Percentiles rank a stretch among this genome's conserved stretches.
Conservation (phyloP, 2,797 vertebrate genomes). For the Luscinia megarhynchos region DNA sequence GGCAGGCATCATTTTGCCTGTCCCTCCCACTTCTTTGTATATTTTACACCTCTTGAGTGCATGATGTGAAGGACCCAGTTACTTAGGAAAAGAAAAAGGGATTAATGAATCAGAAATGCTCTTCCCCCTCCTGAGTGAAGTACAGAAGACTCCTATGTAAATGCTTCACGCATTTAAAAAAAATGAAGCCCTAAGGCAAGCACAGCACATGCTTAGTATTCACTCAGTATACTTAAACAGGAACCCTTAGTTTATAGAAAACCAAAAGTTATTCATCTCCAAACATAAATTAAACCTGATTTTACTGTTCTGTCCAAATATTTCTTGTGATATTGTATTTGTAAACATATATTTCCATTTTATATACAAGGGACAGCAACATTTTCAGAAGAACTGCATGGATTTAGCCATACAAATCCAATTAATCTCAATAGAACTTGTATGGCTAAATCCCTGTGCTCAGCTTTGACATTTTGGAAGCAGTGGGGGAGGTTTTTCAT, state of each 20-base stretch:
- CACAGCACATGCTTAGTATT: constrained; percentile 65
- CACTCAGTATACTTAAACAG: constrained; percentile 54
- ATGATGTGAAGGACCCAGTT: constrained; percentile 51
- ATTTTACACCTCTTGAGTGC: constrained; percentile 50
- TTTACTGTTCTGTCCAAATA: constrained; percentile 13
- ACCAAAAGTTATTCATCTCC: constrained; percentile 27
- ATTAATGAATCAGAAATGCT: constrained; percentile 70
- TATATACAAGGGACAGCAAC: not conserved
- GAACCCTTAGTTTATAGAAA: constrained; percentile 51
- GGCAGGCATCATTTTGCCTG: constrained; percentile 29
- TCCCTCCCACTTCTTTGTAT: constrained; percentile 56
- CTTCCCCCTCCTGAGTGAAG: constrained; percentile 67
- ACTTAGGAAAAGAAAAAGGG: constrained; percentile 53
- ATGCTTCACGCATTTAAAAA: constrained; percentile 61
- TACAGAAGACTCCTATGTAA: constrained; percentile 70
- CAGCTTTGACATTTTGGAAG: constrained; percentile 56
- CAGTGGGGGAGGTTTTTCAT: constrained; percentile 58
- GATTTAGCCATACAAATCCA: constrained; percentile 67
- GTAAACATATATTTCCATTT: not conserved
- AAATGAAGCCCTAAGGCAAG: constrained; percentile 68
- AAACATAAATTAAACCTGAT: constrained; percentile 42
- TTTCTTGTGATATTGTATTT: not conserved
- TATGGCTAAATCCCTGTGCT: constrained; percentile 53
- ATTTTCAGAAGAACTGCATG: constrained; percentile 47
- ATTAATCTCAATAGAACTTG: constrained; percentile 66